Conservation (phyloP, 2,888 invertebrate genomes). For the Pseudococcus jackbeardsleyi region DNA sequence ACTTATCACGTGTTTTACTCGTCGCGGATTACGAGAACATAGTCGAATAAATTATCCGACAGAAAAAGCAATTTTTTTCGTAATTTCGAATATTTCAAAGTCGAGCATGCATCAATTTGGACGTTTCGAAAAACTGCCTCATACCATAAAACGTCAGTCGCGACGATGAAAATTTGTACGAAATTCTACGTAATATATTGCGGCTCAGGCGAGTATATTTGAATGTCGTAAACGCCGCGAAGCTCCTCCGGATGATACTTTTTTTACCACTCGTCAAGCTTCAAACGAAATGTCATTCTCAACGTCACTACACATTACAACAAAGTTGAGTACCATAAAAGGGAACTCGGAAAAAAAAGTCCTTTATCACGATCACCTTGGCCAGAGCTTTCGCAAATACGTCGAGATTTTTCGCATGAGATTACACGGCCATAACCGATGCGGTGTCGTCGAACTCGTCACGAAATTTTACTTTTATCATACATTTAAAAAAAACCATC, state of each 20-base stretch:
- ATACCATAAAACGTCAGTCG: neutral
- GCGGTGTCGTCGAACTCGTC: conserved; percentile 27
- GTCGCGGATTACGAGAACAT: neutral
- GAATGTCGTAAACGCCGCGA: neutral
- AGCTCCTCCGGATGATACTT: neutral
- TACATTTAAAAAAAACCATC: neutral
- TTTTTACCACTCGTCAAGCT: neutral
- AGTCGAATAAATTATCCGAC: conserved; percentile 28
- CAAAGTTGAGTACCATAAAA: neutral
- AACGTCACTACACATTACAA: neutral
- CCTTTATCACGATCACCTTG: conserved; percentile 41
- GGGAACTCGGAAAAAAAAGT: conserved; percentile 2
- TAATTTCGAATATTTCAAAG: conserved; percentile 37
- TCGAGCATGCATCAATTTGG: neutral
- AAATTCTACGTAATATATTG: neutral
- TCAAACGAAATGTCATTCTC: neutral
- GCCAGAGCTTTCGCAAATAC: neutral
- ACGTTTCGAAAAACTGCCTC: conserved; percentile 21
- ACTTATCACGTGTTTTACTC: neutral
- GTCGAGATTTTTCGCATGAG: conserved; percentile 27
- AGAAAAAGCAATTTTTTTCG: conserved; percentile 37
- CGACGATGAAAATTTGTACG: neutral
- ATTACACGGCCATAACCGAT: neutral
- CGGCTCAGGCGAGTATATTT: neutral
- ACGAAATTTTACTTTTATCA: conserved; percentile 26